These are phyloP conservation scores for Clostera curtula DNA, from an alignment of 2,888 invertebrate species.

Conservation along the genomic window DNA sequence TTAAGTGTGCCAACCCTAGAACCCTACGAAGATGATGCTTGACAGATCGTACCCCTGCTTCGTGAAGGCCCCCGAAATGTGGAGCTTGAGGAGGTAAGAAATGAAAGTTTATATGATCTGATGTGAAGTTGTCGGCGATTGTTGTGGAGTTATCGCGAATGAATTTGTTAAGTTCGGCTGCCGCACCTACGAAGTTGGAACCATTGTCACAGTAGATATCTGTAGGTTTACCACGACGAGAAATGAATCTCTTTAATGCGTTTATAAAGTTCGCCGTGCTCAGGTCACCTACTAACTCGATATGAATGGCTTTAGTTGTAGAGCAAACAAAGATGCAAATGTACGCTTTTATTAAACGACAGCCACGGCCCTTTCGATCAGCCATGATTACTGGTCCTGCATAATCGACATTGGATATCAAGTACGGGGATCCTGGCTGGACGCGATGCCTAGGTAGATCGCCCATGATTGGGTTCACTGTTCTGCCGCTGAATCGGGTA, in stretches of 20 bases:
- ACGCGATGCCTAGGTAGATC: conserved; percentile 4
- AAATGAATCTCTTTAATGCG: conserved; percentile 2
- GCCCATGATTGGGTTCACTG: conserved; percentile 4
- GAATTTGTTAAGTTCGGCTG: not conserved
- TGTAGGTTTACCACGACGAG: conserved; percentile 2
- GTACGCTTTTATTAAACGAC: not conserved
- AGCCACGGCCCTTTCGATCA: not conserved
- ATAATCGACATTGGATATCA: conserved; percentile 1
- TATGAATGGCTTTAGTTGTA: not conserved
- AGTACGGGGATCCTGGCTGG: conserved; percentile 1
- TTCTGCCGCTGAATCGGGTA: not conserved
- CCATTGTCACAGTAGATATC: conserved; percentile 3
- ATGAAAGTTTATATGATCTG: not conserved
- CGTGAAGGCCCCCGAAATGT: not conserved
- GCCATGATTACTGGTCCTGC: conserved; percentile 3
- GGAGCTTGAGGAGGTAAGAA: not conserved
- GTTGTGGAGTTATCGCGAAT: not conserved
- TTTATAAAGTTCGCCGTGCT: conserved; percentile 4
- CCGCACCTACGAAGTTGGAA: conserved; percentile 3
- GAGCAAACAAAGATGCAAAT: not conserved
- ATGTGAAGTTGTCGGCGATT: too few species aligned
- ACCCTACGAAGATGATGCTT: conserved; percentile 1
- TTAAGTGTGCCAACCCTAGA: conserved; percentile 1
- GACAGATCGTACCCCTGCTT: not conserved
- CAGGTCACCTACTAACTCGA: conserved; percentile 1